Evolutionary conservation across 2,888 invertebrate species (phyloP).

Genomic region (Sminthurides aquaticus): DNA sequence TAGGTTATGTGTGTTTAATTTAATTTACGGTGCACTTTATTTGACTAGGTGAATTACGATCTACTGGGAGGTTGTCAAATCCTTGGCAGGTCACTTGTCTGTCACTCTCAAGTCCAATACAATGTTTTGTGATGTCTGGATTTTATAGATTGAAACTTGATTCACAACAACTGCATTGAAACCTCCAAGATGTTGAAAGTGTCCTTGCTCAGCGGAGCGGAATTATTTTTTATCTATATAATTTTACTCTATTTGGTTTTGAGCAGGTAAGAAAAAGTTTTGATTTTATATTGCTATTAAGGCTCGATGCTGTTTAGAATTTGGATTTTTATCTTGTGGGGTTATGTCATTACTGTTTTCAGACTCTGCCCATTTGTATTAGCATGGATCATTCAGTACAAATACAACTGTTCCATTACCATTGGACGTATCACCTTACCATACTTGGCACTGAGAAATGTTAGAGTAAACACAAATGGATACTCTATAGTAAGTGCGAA

Average conservation of each 20-base stretch:
- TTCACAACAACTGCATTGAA: too few relatives aligned
- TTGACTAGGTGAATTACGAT: too few relatives aligned
- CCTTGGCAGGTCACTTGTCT: too few relatives aligned
- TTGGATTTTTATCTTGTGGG: background rate
- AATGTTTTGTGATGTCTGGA: too few relatives aligned
- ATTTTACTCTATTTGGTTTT: conserved; percentile 26
- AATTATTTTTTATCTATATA: conserved; percentile 22
- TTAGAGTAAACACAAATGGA: conserved; percentile 70
- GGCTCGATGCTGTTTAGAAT: background rate
- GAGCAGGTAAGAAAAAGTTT: conserved; percentile 31
- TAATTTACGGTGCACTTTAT: too few relatives aligned
- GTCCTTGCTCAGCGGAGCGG: conserved; percentile 18
- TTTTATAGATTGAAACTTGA: too few relatives aligned
- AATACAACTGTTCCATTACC: conserved; percentile 68
- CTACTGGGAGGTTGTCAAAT: too few relatives aligned
- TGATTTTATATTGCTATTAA: conserved; percentile 1
- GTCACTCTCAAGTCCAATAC: too few relatives aligned
- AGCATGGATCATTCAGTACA: conserved; percentile 71
- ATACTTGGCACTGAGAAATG: conserved; percentile 70
- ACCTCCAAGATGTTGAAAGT: background rate
- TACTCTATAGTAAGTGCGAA: conserved; percentile 61
- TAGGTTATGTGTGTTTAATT: too few relatives aligned
- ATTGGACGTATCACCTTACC: conserved; percentile 76
- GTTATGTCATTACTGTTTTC: conserved; percentile 34
- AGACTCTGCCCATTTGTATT: conserved; percentile 71